These are phyloP conservation scores for Drepanosiphum platanoidis DNA, from an alignment of 2,888 invertebrate species.

Conservation along the genomic window DNA sequence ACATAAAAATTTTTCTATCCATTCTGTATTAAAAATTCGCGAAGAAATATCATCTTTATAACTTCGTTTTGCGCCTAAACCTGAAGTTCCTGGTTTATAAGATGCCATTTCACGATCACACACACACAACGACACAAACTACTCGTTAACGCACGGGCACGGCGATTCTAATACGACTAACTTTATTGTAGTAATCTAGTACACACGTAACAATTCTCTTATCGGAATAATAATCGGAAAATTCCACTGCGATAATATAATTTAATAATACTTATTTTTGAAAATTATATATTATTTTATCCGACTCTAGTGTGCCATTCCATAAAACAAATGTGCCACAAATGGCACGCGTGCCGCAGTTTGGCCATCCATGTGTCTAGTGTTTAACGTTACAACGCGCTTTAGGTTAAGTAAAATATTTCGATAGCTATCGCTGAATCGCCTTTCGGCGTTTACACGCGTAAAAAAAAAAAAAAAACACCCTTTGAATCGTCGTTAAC, in stretches of 20 bases:
- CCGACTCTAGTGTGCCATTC: no score
- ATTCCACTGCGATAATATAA: constrained; percentile 19
- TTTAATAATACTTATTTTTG: no score
- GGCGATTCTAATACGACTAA: constrained; percentile 33
- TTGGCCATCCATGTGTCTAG: not conserved
- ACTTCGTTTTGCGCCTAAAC: constrained; percentile 28
- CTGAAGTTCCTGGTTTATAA: constrained; percentile 47
- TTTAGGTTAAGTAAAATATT: constrained; percentile 17
- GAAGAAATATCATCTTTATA: no score
- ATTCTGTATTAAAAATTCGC: no score
- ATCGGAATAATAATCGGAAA: constrained; percentile 43
- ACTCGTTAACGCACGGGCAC: constrained; percentile 36
- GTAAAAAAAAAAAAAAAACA: no score
- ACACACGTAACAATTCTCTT: constrained; percentile 27
- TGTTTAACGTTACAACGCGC: not conserved
- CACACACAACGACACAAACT: constrained; percentile 40
- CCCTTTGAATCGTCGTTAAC: constrained; percentile 27
- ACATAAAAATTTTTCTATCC: no score
- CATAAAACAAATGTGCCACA: no score
- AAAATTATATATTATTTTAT: no score
- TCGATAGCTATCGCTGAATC: not conserved
- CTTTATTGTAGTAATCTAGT: constrained; percentile 33
- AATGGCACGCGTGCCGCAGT: no score
- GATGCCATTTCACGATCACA: constrained; percentile 45
- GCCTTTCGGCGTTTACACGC: constrained; percentile 16